Evolutionary conservation across 2,113 vertebrate species (phyloP).

Genomic region (Neogale vison): DNA sequence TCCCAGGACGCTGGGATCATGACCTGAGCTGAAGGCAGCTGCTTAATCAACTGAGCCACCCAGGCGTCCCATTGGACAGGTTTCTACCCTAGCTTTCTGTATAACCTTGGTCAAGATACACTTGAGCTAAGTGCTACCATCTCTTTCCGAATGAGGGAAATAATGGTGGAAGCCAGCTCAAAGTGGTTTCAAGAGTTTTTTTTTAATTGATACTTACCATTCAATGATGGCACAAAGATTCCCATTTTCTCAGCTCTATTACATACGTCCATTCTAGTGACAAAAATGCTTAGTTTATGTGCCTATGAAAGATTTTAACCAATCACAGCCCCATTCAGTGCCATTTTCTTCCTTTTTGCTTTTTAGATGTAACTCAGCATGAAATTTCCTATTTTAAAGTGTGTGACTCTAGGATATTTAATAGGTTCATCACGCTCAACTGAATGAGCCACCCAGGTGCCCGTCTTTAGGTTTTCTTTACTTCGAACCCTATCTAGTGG

Average conservation of each 20-base stretch:
- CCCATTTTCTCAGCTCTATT: not conserved
- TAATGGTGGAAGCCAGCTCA: not conserved
- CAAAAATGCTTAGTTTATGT: not conserved
- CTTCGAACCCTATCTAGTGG: not conserved
- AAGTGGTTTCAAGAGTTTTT: not conserved
- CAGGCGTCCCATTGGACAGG: not conserved
- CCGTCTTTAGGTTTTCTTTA: not conserved
- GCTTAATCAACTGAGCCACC: no score
- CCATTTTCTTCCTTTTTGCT: not conserved
- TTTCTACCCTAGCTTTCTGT: not conserved
- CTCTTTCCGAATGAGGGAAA: not conserved
- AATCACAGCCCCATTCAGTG: not conserved
- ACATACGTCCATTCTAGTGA: not conserved
- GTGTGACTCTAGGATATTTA: not conserved
- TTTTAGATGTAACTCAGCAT: not conserved
- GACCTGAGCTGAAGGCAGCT: no score
- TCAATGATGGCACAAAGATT: not conserved
- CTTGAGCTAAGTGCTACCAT: not conserved
- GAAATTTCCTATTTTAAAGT: not conserved
- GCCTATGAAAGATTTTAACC: not conserved
- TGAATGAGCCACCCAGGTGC: not conserved
- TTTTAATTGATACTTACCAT: not conserved
- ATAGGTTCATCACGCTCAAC: not conserved
- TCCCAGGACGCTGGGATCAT: no score
- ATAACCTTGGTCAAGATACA: not conserved